Conservation (phyloP, 2,797 vertebrate genomes). For the Rhincodon typus region DNA sequence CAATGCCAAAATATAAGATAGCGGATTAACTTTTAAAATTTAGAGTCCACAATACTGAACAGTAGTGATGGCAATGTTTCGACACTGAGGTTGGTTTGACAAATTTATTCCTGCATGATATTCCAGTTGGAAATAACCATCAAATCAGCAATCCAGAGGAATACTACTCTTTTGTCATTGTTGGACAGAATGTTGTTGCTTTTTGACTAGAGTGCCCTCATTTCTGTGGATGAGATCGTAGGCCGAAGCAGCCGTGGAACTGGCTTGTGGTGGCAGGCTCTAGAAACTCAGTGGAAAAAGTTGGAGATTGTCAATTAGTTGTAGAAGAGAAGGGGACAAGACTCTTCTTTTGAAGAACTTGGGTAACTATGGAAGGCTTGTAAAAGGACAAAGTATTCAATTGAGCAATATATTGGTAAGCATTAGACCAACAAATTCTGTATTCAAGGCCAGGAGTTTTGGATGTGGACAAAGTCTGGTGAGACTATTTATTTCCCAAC, state of each 20-base stretch:
- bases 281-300: not conserved
- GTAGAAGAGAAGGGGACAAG: not conserved
- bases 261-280: not conserved
- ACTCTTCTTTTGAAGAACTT: not conserved
- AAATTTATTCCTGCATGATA: not conserved
- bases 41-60: not conserved
- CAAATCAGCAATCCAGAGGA: not conserved
- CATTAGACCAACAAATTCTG: not conserved
- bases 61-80: not conserved
- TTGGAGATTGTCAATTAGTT: not conserved
- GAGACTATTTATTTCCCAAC: not conserved
- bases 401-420: not conserved
- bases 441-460: not conserved
- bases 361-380: not conserved
- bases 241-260: not conserved
- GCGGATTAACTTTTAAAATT: not conserved
- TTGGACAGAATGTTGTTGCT: not conserved
- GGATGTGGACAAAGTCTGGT: not conserved
- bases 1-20: not conserved
- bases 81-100: not conserved
- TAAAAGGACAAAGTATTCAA: not conserved
- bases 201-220: not conserved
- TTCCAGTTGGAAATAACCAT: not conserved
- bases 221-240: not conserved
- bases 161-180: not conserved